A percentile compares a stretch with the other conserved stretches of the same genome.
phyloP scores from a whole-genome alignment of 2,888 invertebrate genomes.

The Thyatira batis region DNA sequence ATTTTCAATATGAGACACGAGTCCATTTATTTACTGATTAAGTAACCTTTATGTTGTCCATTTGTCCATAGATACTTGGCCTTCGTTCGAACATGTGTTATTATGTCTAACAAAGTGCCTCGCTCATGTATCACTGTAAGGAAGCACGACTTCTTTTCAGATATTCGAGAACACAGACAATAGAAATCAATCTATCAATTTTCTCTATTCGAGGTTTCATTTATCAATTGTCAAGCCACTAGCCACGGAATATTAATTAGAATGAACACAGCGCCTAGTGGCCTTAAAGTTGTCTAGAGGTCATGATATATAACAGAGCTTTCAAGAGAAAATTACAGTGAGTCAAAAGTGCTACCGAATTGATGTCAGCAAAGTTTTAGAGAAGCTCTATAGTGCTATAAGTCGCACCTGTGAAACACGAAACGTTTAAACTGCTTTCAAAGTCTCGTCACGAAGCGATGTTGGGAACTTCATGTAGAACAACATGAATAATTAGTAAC shows the following conservation, averaged over 20 bases:
- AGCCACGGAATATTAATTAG: too few species aligned
- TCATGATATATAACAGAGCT: not conserved
- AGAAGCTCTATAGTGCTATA: not conserved
- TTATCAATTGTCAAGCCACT: too few species aligned
- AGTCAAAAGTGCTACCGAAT: too few species aligned
- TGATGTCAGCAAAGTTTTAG: too few species aligned
- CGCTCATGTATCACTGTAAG: not conserved
- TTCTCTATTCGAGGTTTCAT: too few species aligned
- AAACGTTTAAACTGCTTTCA: not conserved
- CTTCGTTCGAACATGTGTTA: not conserved
- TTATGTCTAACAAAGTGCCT: not conserved
- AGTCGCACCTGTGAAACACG: not conserved
- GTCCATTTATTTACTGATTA: not conserved
- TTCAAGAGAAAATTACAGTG: too few species aligned
- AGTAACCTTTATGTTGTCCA: not conserved
- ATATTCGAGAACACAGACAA: too few species aligned
- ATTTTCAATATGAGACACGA: not conserved
- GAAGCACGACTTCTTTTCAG: not conserved
- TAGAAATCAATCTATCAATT: too few species aligned
- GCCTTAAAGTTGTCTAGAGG: too few species aligned
- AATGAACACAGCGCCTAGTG: too few species aligned
- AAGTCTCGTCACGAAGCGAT: not conserved
- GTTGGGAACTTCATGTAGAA: not conserved
- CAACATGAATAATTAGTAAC: too few species aligned
- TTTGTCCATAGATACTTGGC: not conserved